phyloP scores from a whole-genome alignment of 35 echinoderm and acorn worm species.

The Apostichopus californicus region DNA sequence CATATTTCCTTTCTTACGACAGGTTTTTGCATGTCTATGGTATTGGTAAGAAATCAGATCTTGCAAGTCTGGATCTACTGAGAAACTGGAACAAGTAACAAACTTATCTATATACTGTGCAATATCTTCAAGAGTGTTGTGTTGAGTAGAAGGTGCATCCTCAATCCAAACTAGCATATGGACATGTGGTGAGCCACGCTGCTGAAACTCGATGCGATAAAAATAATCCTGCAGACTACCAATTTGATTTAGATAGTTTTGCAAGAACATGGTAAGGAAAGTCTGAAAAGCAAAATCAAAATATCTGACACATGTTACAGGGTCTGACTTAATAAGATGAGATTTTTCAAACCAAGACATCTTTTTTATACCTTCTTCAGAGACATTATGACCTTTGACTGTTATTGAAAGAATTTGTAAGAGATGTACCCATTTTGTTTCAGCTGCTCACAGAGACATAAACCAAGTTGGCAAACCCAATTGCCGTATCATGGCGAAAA shows the following conservation, averaged over 20 bases:
- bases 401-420: constrained; percentile 58
- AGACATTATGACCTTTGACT: constrained; percentile 35
- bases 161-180: constrained; percentile 24
- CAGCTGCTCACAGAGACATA: constrained; percentile 61
- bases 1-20: constrained; percentile 14
- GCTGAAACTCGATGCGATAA: constrained; percentile 71
- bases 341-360: constrained; percentile 76
- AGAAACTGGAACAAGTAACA: constrained; percentile 44
- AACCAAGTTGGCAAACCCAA: constrained; percentile 70
- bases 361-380: constrained; percentile 40
- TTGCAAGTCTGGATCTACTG: not conserved
- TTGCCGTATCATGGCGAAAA: constrained; percentile 56
- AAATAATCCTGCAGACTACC: constrained; percentile 64
- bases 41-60: constrained; percentile 45
- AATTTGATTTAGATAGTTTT: constrained; percentile 53
- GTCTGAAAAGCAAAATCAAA: constrained; percentile 52
- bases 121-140: constrained; percentile 12
- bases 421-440: constrained; percentile 60
- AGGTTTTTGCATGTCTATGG: constrained; percentile 73
- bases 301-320: constrained; percentile 61
- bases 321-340: constrained; percentile 64
- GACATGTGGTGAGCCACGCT: constrained; percentile 63
- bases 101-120: constrained; percentile 62
- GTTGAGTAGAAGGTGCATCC: constrained; percentile 19
- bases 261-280: constrained; percentile 57